A percentile compares a stretch with the other conserved stretches of the same genome.
These are phyloP conservation scores for Marisa cornuarietis DNA, from an alignment of 1,140 invertebrate species.

Conservation along the genomic window DNA sequence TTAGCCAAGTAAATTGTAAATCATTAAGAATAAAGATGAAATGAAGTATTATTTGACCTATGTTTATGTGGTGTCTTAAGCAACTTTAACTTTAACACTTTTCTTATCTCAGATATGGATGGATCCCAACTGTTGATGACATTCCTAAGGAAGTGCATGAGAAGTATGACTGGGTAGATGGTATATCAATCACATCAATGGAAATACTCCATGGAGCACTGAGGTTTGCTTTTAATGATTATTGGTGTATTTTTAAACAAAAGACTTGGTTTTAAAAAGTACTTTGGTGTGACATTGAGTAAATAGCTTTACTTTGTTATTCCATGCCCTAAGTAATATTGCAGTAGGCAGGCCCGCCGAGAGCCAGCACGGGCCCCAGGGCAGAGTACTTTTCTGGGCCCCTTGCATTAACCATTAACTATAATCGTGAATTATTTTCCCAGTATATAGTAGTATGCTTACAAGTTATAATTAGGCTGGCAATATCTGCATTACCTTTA, in stretches of 20 bases:
- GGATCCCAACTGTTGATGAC: conserved; percentile 57
- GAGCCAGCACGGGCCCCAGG: too few relatives aligned
- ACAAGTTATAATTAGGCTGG: too few relatives aligned
- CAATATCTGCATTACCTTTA: too few relatives aligned
- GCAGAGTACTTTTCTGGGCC: too few relatives aligned
- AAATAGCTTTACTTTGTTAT: too few relatives aligned
- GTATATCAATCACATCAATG: conserved; percentile 64
- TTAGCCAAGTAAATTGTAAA: not conserved
- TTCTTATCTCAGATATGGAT: conserved; percentile 56
- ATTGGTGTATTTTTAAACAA: too few relatives aligned
- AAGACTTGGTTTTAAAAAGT: too few relatives aligned
- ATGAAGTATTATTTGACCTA: not conserved
- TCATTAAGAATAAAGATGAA: not conserved
- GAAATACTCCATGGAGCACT: conserved; percentile 64
- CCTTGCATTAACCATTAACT: too few relatives aligned
- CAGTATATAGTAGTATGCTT: too few relatives aligned
- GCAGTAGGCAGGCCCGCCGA: too few relatives aligned
- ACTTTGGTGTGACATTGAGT: too few relatives aligned
- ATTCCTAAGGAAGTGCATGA: conserved; percentile 47
- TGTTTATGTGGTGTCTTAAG: not conserved
- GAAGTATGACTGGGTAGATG: conserved; percentile 59
- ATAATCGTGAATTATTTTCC: too few relatives aligned
- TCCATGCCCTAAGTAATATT: not conserved
- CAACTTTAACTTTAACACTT: not conserved
- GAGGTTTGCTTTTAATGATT: conserved; percentile 35